These are phyloP conservation scores for Zalophus californianus DNA, from an alignment of 2,797 vertebrate species.

Conservation along the genomic window DNA sequence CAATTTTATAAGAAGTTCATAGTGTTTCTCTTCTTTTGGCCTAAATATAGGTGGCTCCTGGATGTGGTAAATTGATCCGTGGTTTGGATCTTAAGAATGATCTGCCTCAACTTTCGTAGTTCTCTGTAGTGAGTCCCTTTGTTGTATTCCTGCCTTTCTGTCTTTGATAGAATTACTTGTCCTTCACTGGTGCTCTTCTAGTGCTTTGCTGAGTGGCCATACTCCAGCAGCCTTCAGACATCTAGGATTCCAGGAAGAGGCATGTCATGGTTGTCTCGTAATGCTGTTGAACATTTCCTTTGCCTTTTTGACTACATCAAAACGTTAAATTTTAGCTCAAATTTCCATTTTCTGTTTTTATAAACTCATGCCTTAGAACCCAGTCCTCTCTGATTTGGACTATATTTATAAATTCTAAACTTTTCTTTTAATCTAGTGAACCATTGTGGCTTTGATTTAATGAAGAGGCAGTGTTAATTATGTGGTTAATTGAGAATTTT, in stretches of 20 bases:
- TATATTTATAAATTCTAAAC: slow-evolving; percentile 13
- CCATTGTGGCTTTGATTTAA: background rate
- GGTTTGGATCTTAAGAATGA: background rate
- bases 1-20: background rate
- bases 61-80: background rate
- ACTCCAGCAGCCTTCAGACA: accelerated
- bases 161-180: background rate
- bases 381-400: slow-evolving; percentile 7
- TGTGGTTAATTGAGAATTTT: slow-evolving; percentile 43
- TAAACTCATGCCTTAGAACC: background rate
- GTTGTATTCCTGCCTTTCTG: background rate
- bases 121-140: background rate
- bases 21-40: background rate
- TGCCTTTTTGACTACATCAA: background rate
- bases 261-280: accelerated
- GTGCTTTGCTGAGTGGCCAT: background rate
- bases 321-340: background rate
- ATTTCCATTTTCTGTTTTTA: background rate
- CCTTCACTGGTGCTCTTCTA: background rate
- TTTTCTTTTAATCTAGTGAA: background rate
- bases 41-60: background rate
- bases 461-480: background rate
- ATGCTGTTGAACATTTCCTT: background rate
- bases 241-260: background rate
- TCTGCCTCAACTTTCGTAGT: background rate